Evolutionary conservation across 2,797 vertebrate species (phyloP), one percentile per base, ranked within the genome.

Genomic region (Alosa sapidissima): DNA sequence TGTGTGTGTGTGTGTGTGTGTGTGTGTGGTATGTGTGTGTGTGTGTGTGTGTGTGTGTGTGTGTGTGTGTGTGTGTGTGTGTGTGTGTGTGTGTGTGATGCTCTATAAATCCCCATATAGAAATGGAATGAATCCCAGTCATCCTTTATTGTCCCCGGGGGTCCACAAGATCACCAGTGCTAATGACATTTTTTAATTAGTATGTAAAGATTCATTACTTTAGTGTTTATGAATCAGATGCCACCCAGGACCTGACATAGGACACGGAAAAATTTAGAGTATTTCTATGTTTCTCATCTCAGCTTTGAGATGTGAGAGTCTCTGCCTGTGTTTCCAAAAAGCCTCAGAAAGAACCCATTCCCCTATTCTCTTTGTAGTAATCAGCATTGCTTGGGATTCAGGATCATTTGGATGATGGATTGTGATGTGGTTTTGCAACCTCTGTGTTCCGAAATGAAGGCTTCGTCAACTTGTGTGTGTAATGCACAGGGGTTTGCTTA

Each of bases 1-100:
- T 81, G 81, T 7, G 21, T 65, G 13, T 65, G 6, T 68, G 10
- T 13, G n/a, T 21, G 19, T n/a, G 36, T 65, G 54, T 51, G 19
- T 24, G 11, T 54, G 54, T 41, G 33, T 82, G 33, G 41, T 41
- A 41, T 41, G 41, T 72, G 65, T 62, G 24, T 62, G 60, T 62
- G 60, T 24, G 60, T 28, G 49, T 13, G 48, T 28, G 33, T 24
- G 54, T 33, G 10, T 65, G 6, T 24, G n/a, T 65, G 60, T 65
- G n/a, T 65, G 60, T 65, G 60, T 65, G 60, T 65, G n/a, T 62
- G 24, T 65, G 60, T 28, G 60, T 28, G 60, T 65, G 60, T 65
- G n/a, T 33, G 60, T 13, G 0, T 3, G 33, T 28, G 72, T 47
- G 49, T 81, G 68, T 55, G 83, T n/a, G 28, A 21, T 58, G 55